Evolutionary conservation across 2,797 vertebrate genomes (phyloP), one percentile per base, ranked within the genome.

Genomic region (Micrastur ruficollis): DNA sequence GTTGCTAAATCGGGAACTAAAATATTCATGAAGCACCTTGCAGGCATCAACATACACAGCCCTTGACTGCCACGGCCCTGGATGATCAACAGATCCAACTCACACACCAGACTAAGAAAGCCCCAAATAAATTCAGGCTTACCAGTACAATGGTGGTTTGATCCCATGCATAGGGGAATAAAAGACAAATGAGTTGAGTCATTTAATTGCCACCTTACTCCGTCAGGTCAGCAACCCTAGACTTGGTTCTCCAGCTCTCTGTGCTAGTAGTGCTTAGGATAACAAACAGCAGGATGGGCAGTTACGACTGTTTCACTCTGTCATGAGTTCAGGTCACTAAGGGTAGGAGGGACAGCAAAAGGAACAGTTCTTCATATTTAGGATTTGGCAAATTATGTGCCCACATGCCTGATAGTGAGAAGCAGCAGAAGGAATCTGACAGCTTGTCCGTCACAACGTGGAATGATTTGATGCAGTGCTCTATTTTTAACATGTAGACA

Each of bases 401-500:
- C 26, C 20, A 31, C 16, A 12, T 13, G 26, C 47, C 67, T 61
- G 25, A 61, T 29, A 52, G n/a, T 25, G 21, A 82, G 76, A 53
- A 82, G 66, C 34, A 92, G 86, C 27, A 59, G 34, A 70, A 26
- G 29, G 22, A 83, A 84, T 27, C 5, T n/a, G 26, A 59, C 47
- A 74, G 46, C 14, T 65, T 40, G 34, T 32, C 61, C 66, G n/a
- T 65, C 70, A 78, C 55, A 53, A 23, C 0, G 0, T 26, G 46
- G 47, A 91, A 82, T 52, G 31, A 70, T 42, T 15, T 42, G 27
- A 89, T 56, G 83, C 22, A 79, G 38, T 23, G 66, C 58, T 86
- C 58, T 58, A 20, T 16, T 55, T 52, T 16, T 32, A 82, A 68
- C 26, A 76, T 0, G 0, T 0, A 72, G 25, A 70, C 4, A 14